Conservation (phyloP, 2,113 vertebrate genomes). For the Ailurus styani region DNA sequence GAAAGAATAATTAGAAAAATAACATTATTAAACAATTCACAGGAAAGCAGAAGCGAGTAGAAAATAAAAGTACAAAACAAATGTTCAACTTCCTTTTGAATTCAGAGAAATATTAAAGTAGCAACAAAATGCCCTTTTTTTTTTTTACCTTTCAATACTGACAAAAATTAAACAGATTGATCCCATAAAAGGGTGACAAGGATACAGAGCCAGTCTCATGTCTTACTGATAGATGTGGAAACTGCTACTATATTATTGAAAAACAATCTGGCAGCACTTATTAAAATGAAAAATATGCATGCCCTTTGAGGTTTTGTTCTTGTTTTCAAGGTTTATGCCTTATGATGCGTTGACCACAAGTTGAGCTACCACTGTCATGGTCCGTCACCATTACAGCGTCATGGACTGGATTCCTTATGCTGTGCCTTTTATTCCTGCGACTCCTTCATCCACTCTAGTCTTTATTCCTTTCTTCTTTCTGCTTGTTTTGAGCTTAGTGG, state of each 20-base stretch:
- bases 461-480: background rate
- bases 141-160: background rate
- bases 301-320: background rate
- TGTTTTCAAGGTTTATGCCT: background rate
- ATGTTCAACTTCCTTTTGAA: background rate
- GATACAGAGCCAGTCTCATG: background rate
- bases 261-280: background rate
- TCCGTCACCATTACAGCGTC: background rate
- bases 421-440: background rate
- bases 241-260: background rate
- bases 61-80: background rate
- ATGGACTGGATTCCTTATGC: background rate
- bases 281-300: slow-evolving; percentile 28
- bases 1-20: background rate
- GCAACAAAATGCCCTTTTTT: background rate
- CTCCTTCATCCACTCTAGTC: background rate
- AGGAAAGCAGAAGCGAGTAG: background rate
- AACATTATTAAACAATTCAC: background rate
- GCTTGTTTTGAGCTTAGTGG: background rate
- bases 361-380: background rate
- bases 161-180: slow-evolving; percentile 24
- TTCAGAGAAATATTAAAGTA: background rate
- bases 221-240: background rate
- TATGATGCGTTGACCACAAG: background rate
- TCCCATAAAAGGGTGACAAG: background rate